These are phyloP conservation scores for Formicarius rufipectus DNA, from an alignment of 2,113 vertebrate genomes.

Conservation along the genomic window DNA sequence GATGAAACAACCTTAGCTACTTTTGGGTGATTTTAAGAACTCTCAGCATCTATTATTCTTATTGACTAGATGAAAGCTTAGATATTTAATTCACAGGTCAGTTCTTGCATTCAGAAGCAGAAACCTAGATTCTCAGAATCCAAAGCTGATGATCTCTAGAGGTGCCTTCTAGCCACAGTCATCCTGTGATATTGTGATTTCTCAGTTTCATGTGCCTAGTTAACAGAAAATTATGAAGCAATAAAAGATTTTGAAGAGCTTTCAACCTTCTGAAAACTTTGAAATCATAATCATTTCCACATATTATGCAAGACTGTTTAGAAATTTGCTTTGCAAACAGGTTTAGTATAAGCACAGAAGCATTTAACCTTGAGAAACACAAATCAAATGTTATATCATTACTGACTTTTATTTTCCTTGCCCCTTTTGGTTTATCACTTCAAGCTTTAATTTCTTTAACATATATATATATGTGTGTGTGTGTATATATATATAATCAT, in stretches of 20 bases:
- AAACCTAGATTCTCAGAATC: background rate
- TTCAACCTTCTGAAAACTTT: background rate
- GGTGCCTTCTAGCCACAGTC: background rate
- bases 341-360: background rate
- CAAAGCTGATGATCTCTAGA: background rate
- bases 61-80: background rate
- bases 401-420: background rate
- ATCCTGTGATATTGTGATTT: background rate
- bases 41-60: background rate
- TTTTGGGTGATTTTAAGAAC: background rate
- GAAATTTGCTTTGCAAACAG: background rate
- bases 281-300: background rate
- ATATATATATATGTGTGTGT: no score
- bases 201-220: background rate
- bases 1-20: background rate
- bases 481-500: background rate
- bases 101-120: background rate
- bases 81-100: background rate
- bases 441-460: background rate
- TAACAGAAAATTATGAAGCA: background rate
- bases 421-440: background rate
- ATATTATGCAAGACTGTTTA: background rate
- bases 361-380: background rate
- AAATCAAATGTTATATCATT: background rate
- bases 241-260: background rate